Evolutionary conservation across 2,888 invertebrate genomes (phyloP).

Genomic region (Baccha elongata): DNA sequence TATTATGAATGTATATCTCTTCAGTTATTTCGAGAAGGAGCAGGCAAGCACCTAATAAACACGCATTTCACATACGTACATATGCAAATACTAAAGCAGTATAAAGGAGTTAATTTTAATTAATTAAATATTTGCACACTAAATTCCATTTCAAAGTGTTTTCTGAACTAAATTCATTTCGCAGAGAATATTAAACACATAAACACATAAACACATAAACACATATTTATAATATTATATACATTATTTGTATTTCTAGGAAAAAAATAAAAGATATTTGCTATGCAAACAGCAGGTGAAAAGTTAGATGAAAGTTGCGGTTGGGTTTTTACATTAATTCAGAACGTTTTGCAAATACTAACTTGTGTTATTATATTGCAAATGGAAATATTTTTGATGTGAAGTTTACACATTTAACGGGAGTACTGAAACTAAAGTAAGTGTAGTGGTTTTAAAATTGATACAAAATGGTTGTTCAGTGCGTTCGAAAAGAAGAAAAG

Average conservation of each 20-base stretch:
- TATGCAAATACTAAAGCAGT: too few relatives aligned
- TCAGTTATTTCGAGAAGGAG: neutral
- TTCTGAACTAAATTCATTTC: constrained; percentile 56
- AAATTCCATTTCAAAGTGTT: constrained; percentile 69
- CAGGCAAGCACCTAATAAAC: neutral
- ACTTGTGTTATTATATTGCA: constrained; percentile 28
- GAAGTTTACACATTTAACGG: neutral
- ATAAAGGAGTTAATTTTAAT: constrained; percentile 65
- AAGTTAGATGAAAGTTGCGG: neutral
- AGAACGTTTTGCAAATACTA: constrained; percentile 35
- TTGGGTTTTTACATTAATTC: constrained; percentile 47
- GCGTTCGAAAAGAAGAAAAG: too few relatives aligned
- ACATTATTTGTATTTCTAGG: constrained; percentile 4
- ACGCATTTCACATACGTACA: neutral
- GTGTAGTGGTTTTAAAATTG: too few relatives aligned
- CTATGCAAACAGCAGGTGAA: constrained; percentile 24
- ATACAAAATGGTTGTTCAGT: too few relatives aligned
- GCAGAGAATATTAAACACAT: constrained; percentile 16
- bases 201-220: neutral
- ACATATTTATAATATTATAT: neutral
- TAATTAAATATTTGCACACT: constrained; percentile 72
- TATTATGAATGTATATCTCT: neutral
- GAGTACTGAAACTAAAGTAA: neutral
- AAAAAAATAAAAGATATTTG: constrained; percentile 64
- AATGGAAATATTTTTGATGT: constrained; percentile 31